These are phyloP conservation scores for Somateria mollissima DNA, from an alignment of 2,797 vertebrate genomes.

Conservation along the genomic window DNA sequence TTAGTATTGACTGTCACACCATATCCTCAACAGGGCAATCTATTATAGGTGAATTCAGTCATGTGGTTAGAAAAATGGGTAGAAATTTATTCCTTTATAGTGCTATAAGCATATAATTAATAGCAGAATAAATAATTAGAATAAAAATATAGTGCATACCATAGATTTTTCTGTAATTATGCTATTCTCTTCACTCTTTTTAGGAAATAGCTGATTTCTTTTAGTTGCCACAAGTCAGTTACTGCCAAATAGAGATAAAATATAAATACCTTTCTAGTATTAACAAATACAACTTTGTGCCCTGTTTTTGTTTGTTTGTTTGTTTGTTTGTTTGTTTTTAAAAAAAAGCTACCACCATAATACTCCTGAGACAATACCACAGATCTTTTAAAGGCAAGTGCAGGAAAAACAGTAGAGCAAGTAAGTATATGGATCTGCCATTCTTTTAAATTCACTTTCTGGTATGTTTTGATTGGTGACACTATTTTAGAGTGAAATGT, in stretches of 20 bases:
- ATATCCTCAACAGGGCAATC: background rate
- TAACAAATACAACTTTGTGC: background rate
- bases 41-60: conserved; percentile 27
- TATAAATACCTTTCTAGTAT: background rate
- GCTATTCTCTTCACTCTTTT: background rate
- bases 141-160: background rate
- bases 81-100: background rate
- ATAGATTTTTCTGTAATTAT: conserved; percentile 21
- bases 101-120: background rate
- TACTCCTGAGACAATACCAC: background rate
- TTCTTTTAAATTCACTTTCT: background rate
- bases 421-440: background rate
- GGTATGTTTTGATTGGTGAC: background rate
- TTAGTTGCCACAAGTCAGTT: background rate
- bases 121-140: conserved; percentile 40
- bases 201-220: conserved; percentile 20
- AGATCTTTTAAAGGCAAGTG: background rate
- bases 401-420: background rate
- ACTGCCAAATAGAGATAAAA: conserved; percentile 5
- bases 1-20: conserved; percentile 50
- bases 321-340: no score
- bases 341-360: background rate
- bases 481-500: background rate
- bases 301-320: no score
- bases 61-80: background rate